Conservation (phyloP, 2,113 vertebrate species). For the Pollachius pollachius region DNA sequence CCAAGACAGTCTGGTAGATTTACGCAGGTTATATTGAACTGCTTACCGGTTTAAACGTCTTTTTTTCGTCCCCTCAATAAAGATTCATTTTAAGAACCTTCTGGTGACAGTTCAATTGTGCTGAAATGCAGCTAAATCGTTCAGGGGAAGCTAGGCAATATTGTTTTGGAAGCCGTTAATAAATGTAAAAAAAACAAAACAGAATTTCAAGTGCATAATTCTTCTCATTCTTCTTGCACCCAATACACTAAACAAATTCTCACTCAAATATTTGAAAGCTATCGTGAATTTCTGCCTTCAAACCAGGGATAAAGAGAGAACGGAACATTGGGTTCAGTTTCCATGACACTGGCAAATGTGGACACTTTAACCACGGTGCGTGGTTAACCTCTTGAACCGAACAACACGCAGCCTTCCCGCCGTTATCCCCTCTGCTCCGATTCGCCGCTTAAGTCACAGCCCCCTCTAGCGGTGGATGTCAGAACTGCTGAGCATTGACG, state of each 20-base stretch:
- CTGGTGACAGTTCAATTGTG: neutral
- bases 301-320: neutral
- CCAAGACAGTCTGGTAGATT: neutral
- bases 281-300: neutral
- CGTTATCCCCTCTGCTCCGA: neutral
- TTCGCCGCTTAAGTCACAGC: neutral
- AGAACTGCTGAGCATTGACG: no score
- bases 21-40: neutral
- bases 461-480: conserved; percentile 10
- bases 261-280: no score
- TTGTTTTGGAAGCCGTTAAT: no score
- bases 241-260: no score
- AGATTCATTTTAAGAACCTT: neutral
- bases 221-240: no score
- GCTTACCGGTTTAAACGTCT: neutral
- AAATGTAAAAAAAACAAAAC: no score
- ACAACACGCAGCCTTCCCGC: neutral
- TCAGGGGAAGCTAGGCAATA: no score
- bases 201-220: no score
- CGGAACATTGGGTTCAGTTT: neutral
- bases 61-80: neutral
- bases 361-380: no score
- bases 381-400: no score
- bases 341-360: neutral
- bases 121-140: neutral